Evolutionary conservation across 2,113 vertebrate genomes (phyloP), one percentile per base, ranked within the genome.

Genomic region (Halichoeres trimaculatus): DNA sequence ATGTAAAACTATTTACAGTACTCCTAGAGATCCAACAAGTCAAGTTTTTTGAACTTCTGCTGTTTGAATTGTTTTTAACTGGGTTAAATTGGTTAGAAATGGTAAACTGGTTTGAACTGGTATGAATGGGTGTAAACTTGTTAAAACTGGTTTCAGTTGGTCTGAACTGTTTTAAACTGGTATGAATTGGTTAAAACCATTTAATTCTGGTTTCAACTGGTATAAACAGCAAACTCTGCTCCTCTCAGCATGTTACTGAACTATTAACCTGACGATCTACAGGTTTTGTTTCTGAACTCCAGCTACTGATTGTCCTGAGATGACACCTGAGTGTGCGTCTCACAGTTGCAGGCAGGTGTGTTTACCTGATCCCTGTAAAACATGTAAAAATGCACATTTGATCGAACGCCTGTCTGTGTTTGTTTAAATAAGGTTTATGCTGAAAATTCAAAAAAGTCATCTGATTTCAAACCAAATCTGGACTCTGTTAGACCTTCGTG

Each of bases 311-410:
- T 70, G 14, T 38, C 19, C 22, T 38, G 30, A 9, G 26, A 10
- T 10, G 6, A 17, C 2, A 13, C 3, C 68, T 11, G 24, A 24
- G 6, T 53, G 34, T 52, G 36, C 2, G 3, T 23, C 1, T 9
- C 10, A 24, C 17, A 3, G 48, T 57, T n/a, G 11, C 74, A 30
- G 30, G 30, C 30, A 30, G 30, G 30, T 30, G 30, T 30, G 30
- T 30, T 30, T 30, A 30, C 30, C 30, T 30, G 30, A 30, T 30
- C 30, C 30, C 30, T 30, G 30, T 2, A 40, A 50, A 36, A 50
- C 2, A 1, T 58, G 53, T 30, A 36, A 50, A 72, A 54, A 60
- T 53, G 20, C 35, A 43, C 17, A 76, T 54, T 24, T 36, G 22
- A 43, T 13, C 6, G 36, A 30, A 63, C 4, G 0, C 52, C 19